Evolutionary conservation across 1,140 invertebrate species (phyloP), one percentile per base, ranked within the genome.

Genomic region (Trachelipus rathkii): DNA sequence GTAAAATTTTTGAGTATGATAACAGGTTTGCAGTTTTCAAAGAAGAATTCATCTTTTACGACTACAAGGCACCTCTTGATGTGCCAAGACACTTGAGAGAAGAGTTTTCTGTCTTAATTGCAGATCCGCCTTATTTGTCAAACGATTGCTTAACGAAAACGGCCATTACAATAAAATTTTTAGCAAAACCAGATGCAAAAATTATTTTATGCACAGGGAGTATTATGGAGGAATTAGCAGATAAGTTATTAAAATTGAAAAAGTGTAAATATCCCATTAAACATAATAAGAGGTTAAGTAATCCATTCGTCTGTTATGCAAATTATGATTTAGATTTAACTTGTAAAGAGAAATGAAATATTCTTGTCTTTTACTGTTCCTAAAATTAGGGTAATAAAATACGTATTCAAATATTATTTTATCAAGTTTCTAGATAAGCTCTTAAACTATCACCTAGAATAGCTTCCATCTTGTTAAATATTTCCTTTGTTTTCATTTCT

Each of bases 61-160:
- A 98, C 84, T 97, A 96, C 83, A 95, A 94, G 78, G 84, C 86
- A 15, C 95, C 95, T 7, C 84, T 91, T 50, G 87, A 90, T 71
- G 83, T 97, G 13, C 89, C 92, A 0, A 79, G 85, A 76, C 87
- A 91, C 0, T 85, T 90, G 44, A 79, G 86, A 15, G 85, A 87
- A 68, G 84, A 84, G 24, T 98, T 92, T 86, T 93, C 97, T 85
- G 82, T 98, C 19, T 91, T 98, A 3, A 87, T 98, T 73, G 93
- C 92, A 0, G 96, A 98, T 87, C 96, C 96, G 11, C 96, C 96
- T 11, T 98, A 97, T 86, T 85, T 98, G 8, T 93, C 94, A 0
- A 91, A 95, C 81, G 95, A 98, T 85, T 98, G 96, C 86, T 87
- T 97, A 19, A 89, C 89, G 3, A 97, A 97, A 87, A 92, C 90